Evolutionary conservation across 2,113 vertebrate genomes (phyloP).

Genomic region (Pseudopodoces humilis): DNA sequence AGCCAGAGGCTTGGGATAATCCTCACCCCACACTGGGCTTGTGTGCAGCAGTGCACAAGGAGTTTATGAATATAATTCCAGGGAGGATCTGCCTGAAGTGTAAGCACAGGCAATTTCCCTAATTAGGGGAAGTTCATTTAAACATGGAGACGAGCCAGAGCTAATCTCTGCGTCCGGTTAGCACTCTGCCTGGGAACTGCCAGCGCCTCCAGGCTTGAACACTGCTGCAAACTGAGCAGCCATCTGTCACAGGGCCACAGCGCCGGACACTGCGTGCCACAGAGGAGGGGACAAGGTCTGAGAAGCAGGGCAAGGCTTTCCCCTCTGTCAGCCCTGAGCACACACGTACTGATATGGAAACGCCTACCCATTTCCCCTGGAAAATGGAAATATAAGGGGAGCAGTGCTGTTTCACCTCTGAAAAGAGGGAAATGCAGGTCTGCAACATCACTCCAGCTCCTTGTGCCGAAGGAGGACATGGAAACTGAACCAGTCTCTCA

Average conservation of each 20-base stretch:
- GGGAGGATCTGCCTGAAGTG: not conserved
- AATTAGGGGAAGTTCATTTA: constrained; percentile 32
- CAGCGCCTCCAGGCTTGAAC: rapidly evolving
- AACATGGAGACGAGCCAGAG: not conserved
- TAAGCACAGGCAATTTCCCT: not conserved
- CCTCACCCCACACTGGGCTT: not conserved
- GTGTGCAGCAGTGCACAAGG: rapidly evolving
- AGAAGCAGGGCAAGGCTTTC: not conserved
- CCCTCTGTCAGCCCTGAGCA: not conserved
- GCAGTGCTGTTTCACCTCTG: not conserved
- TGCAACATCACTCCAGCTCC: not conserved
- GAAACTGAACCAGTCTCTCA: not conserved
- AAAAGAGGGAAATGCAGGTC: not conserved
- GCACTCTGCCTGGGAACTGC: not conserved
- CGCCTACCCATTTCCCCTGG: not conserved
- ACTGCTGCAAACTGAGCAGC: not conserved
- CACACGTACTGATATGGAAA: not conserved
- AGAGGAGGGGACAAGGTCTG: not conserved
- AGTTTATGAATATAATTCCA: not conserved
- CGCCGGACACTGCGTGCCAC: rapidly evolving
- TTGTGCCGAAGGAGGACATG: not conserved
- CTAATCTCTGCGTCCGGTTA: not conserved
- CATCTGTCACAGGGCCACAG: not conserved
- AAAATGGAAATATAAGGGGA: not conserved
- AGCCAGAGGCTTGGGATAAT: not conserved